These are phyloP conservation scores for Amiota minor DNA, from an alignment of 2,888 invertebrate genomes.

Conservation along the genomic window DNA sequence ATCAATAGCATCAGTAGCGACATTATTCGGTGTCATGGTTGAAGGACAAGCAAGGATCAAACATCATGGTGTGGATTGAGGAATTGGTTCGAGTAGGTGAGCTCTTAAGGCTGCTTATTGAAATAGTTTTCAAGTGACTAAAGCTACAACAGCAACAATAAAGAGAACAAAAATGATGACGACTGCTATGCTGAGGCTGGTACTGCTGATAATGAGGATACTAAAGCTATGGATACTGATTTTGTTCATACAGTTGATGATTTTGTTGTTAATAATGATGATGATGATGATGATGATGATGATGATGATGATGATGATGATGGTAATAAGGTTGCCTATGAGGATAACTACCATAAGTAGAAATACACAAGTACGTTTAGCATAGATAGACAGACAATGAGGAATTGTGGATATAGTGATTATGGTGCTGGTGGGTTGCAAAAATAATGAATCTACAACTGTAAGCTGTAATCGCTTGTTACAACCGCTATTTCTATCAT, in stretches of 20 bases:
- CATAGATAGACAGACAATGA: background rate
- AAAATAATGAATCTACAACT: background rate
- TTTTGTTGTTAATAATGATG: background rate
- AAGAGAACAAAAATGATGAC: conserved; percentile 40
- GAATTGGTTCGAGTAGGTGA: background rate
- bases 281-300: background rate
- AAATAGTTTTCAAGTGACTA: conserved; percentile 64
- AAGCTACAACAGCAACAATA: conserved; percentile 38
- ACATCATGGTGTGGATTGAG: no score
- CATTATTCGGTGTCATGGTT: conserved; percentile 15
- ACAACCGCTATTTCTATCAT: no score
- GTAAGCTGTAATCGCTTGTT: conserved; percentile 2
- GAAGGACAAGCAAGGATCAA: background rate
- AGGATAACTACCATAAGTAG: background rate
- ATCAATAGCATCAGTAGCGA: background rate
- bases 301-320: background rate
- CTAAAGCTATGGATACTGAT: background rate
- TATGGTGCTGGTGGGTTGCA: background rate
- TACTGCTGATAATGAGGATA: no score
- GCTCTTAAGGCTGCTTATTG: conserved; percentile 64
- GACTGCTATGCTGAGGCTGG: conserved; percentile 23
- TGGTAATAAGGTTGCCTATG: background rate
- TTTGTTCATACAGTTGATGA: background rate
- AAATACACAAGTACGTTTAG: no score
- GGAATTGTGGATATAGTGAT: background rate